phyloP scores from a whole-genome alignment of 2,888 invertebrate genomes.

The Plemyria rubiginata region DNA sequence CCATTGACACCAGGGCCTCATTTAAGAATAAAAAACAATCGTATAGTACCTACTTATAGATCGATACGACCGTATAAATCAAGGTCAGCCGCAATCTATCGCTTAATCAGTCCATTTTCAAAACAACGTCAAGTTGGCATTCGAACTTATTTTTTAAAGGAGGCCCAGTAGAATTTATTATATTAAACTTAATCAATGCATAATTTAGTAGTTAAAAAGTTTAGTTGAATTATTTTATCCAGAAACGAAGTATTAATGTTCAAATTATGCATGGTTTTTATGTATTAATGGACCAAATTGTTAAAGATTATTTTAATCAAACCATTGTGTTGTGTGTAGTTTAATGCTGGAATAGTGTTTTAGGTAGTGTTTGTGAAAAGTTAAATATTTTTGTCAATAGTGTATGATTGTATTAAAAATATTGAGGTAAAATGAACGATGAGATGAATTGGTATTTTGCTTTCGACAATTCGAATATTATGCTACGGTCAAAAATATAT shows the following conservation, averaged over 20 bases:
- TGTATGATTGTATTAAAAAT: not conserved
- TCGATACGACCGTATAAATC: no score
- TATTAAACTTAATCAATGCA: not conserved
- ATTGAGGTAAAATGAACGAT: no score
- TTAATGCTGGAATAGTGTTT: not conserved
- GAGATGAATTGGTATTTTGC: not conserved
- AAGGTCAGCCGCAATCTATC: no score
- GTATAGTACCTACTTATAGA: no score
- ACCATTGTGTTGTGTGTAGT: slow-evolving; percentile 1
- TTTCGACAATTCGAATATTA: no score
- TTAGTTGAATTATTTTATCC: not conserved
- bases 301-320: slow-evolving; percentile 17
- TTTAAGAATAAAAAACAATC: no score
- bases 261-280: slow-evolving; percentile 16
- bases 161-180: not conserved
- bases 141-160: not conserved
- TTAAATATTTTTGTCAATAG: not conserved
- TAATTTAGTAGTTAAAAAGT: not conserved
- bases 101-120: no score
- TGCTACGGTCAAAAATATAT: no score
- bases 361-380: not conserved
- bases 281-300: slow-evolving; percentile 23
- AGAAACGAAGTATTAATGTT: not conserved
- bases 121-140: no score
- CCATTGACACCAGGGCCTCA: no score